Conservation (phyloP, 2,797 vertebrate genomes). For the Echiichthys vipera region DNA sequence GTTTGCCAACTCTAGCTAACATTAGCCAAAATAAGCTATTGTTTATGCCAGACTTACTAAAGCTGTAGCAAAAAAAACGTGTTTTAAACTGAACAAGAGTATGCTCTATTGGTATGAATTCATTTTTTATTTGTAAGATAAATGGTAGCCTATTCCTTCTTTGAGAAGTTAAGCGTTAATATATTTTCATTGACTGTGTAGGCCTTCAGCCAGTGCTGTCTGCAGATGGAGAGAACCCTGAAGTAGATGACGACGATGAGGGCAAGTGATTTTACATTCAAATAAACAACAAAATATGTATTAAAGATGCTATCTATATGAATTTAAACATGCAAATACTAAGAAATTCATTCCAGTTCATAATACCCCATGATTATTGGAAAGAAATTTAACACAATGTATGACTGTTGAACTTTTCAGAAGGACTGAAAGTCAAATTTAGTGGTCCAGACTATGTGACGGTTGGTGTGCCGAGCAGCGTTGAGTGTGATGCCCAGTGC, state of each 20-base stretch:
- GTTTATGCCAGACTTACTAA: background rate
- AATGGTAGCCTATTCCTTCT: background rate
- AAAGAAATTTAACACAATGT: background rate
- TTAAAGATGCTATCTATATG: background rate
- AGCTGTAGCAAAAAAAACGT: background rate
- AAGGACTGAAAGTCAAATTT: conserved; percentile 1
- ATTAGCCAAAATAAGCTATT: background rate
- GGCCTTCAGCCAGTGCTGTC: conserved; percentile 34
- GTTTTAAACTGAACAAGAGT: background rate
- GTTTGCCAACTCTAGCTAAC: background rate
- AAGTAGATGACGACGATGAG: background rate
- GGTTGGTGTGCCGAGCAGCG: conserved; percentile 59
- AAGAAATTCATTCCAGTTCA: background rate
- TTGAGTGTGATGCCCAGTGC: conserved; percentile 40
- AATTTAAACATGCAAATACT: background rate
- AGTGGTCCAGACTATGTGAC: conserved; percentile 53
- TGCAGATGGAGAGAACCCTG: background rate
- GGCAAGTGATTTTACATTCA: conserved; percentile 14
- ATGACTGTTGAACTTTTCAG: conserved; percentile 37
- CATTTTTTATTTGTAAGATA: background rate
- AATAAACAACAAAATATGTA: background rate
- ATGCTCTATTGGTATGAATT: background rate
- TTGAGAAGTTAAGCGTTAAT: background rate
- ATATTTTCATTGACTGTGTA: conserved; percentile 7
- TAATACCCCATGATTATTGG: too few species aligned